Base-by-base conservation (phyloP, 37 sponge, comb jelly and placozoan species). In the Halichondria panicea region DNA sequence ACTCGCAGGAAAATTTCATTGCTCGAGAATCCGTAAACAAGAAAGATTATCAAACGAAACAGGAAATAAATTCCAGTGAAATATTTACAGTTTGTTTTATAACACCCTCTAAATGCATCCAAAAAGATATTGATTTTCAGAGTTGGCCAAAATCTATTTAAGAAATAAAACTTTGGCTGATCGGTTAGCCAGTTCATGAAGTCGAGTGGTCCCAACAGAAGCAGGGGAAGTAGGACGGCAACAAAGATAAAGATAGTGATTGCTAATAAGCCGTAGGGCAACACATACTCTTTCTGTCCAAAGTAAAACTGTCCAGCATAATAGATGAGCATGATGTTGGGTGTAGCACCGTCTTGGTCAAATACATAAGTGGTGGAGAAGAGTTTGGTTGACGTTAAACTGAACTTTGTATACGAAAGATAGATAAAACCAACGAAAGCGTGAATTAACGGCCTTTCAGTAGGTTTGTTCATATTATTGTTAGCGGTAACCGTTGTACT, bases 361-460 rank as follows among this genome's bases (percentile, higher is more conserved):
- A 58, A 58, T 7, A 58, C 27, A n/a, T 21, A 27, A 8, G 60
- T 58, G 12, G 60, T n/a, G 27, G 6, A 7, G 25, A 58, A 27
- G 8, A n/a, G 7, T 7, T 21, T 58, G 25, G n/a, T 58, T n/a
- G 60, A 12, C 6, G 60, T 27, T 7, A 58, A n/a, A 27, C 60
- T 58, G 25, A 58, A 58, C 60, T 58, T 58, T 58, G 60, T 58
- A n/a, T 58, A 58, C 6, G 60, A 58, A n/a, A 58, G 60, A 21
- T 25, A n/a, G 25, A 58, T 21, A 58, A 58, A 58, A n/a, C 27
- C 60, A 58, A 58, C 27, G n/a, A 58, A 58, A 25, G 60, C 60
- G 27, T 58, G 15, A 24, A 58, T 11, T 27, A 58, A 27, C 60
- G 60, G n/a, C 27, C 27, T n/a, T 13, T 48, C n/a, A n/a, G n/a